Evolutionary conservation across 2,797 vertebrate species (phyloP), one percentile per base, ranked within the genome.

Genomic region (Alauda arvensis): DNA sequence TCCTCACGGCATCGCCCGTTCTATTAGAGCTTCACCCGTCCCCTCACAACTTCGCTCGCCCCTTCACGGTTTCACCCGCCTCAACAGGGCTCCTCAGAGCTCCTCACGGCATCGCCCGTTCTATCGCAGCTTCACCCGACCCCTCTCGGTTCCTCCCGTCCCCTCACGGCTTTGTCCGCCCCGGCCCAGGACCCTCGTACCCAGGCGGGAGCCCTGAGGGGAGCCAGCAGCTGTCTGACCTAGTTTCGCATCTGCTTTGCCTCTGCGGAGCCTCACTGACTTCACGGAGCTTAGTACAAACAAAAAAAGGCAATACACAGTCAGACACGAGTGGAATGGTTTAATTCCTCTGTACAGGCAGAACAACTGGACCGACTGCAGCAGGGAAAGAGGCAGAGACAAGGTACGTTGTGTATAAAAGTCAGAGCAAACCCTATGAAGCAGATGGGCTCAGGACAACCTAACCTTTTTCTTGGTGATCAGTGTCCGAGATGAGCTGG

Each of bases 51-150:
- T 33, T 11, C 16, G 3, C 6, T 14, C 9, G 28, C 5, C 25
- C 12, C 6, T 4, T 43, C 26, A 10, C 17, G 2, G 29, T 5
- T 12, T 19, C 19, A 3, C 4, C 19, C 10, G 20, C 3, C 15
- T n/a, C 16, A 4, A 8, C 4, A 2, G 16, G 0, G 43, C 24
- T 34, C 12, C 2, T 26, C 17, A 0, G 4, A 4, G 21, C 21
- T 25, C 10, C 6, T 19, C 8, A 1, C 3, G 4, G 33, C 23
- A 3, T 33, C 24, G 0, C 4, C 8, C 2, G 6, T 4, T 10
- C 5, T 34, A 5, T 34, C 26, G 4, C 23, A 12, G 28, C 33
- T 28, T 39, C 6, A 3, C 18, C 59, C 6, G 14, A 5, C 3
- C 19, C 31, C 19, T 42, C 17, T 6, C 4, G 9, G 31, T 24